Conservation (phyloP, 2,797 vertebrate genomes). For the Lemur catta region DNA sequence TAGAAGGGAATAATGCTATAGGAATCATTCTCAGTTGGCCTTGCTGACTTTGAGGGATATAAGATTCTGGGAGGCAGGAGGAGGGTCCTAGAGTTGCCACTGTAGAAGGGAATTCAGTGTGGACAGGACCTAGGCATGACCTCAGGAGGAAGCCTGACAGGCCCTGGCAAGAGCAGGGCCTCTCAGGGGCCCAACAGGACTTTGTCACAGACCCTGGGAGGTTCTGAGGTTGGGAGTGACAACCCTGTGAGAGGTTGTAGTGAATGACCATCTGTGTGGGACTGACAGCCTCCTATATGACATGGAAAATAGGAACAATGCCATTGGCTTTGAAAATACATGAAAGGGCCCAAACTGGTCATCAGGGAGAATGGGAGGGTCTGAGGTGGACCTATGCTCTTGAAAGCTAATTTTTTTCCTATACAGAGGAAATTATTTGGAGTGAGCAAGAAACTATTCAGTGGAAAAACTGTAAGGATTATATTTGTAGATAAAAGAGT, state of each 20-base stretch:
- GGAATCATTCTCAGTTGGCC: not conserved
- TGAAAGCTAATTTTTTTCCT: not conserved
- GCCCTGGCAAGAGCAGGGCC: not conserved
- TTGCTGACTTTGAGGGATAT: not conserved
- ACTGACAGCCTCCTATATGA: not conserved
- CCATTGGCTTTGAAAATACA: not conserved
- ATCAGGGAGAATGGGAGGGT: not conserved
- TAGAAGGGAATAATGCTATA: not conserved
- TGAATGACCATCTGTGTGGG: not conserved
- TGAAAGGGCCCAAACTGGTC: not conserved
- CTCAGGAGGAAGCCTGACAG: not conserved
- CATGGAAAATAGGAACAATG: not conserved
- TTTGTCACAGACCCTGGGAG: not conserved
- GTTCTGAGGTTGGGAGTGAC: not conserved
- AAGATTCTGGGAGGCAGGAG: not conserved
- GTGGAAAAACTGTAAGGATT: not conserved
- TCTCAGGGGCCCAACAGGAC: not conserved
- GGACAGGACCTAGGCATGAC: no score
- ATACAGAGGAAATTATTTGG: not conserved
- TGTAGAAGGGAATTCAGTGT: not conserved
- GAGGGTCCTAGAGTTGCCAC: not conserved
- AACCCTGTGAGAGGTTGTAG: not conserved
- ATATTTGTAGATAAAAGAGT: conserved; percentile 22
- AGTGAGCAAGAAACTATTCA: not conserved
- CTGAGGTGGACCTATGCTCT: not conserved